Evolutionary conservation across 1,140 invertebrate species (phyloP).

Genomic region (Leptoteleia sp.): DNA sequence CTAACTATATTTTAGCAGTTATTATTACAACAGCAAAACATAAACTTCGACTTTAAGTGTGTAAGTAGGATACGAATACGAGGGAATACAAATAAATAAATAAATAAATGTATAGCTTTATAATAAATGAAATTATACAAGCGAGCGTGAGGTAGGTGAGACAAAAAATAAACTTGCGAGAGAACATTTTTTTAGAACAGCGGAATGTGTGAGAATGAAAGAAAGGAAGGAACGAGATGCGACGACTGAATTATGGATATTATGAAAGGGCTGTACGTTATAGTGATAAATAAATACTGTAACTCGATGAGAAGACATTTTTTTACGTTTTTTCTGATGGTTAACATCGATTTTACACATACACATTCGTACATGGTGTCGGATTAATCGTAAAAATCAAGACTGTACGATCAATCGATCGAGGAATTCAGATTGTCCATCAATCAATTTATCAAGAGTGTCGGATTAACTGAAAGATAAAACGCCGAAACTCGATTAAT

Average conservation of each 20-base stretch:
- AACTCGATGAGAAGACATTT: conserved; percentile 70
- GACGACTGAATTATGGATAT: conserved; percentile 78
- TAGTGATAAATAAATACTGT: conserved; percentile 79
- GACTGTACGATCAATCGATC: conserved; percentile 38
- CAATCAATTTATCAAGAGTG: conserved; percentile 35
- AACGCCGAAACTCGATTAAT: conserved; percentile 13
- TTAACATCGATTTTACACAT: conserved; percentile 60
- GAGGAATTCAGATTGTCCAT: conserved; percentile 13
- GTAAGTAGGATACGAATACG: conserved; percentile 77
- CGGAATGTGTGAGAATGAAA: conserved; percentile 59
- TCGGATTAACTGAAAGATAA: conserved; percentile 33
- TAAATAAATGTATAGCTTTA: conserved; percentile 80
- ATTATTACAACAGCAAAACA: conserved; percentile 73
- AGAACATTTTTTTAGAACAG: conserved; percentile 45
- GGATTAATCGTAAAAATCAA: conserved; percentile 47
- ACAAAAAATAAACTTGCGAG: conserved; percentile 49
- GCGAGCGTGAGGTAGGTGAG: conserved; percentile 59
- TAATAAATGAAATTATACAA: conserved; percentile 77
- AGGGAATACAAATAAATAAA: conserved; percentile 67
- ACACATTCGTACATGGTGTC: conserved; percentile 54
- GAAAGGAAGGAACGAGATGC: conserved; percentile 39
- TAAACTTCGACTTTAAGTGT: conserved; percentile 79
- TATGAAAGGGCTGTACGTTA: conserved; percentile 78
- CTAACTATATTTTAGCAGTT: conserved; percentile 77
- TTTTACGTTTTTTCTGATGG: conserved; percentile 57